Evolutionary conservation across 2,888 invertebrate species (phyloP).

Genomic region (Drosophila pseudotalamancana): DNA sequence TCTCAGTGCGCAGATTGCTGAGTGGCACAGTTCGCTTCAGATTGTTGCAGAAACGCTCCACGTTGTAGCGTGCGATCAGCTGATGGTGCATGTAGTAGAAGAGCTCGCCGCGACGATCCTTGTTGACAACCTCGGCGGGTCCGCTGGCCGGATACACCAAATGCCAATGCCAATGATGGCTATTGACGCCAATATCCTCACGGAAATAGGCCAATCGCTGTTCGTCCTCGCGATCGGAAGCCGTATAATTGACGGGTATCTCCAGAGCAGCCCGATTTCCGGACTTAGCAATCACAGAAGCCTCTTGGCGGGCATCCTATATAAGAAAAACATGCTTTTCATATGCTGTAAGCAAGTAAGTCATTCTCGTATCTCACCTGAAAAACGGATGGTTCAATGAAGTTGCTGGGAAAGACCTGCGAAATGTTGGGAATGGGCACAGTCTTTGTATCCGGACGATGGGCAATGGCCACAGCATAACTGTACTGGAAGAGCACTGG

Average conservation of each 20-base stretch:
- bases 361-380: constrained; percentile 70
- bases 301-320: constrained; percentile 88
- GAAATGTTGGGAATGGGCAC: constrained; percentile 91
- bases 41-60: constrained; percentile 90
- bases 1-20: constrained; percentile 88
- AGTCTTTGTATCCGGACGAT: constrained; percentile 84
- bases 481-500: constrained; percentile 92
- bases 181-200: constrained; percentile 93
- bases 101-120: constrained; percentile 90
- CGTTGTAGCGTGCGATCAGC: constrained; percentile 87
- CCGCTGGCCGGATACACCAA: constrained; percentile 92
- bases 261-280: constrained; percentile 86
- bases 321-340: not conserved
- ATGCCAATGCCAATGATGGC: constrained; percentile 97
- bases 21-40: constrained; percentile 88
- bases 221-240: constrained; percentile 90
- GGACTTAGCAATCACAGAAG: constrained; percentile 86
- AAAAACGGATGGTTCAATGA: constrained; percentile 90
- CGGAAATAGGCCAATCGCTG: constrained; percentile 93
- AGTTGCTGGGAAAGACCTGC: constrained; percentile 93
- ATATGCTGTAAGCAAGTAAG: not conserved
- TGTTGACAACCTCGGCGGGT: constrained; percentile 87
- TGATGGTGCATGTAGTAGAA: constrained; percentile 91
- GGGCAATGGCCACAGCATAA: constrained; percentile 90
- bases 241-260: constrained; percentile 91